phyloP scores from a whole-genome alignment of 2,113 vertebrate genomes.

The Lophotis ruficrista region DNA sequence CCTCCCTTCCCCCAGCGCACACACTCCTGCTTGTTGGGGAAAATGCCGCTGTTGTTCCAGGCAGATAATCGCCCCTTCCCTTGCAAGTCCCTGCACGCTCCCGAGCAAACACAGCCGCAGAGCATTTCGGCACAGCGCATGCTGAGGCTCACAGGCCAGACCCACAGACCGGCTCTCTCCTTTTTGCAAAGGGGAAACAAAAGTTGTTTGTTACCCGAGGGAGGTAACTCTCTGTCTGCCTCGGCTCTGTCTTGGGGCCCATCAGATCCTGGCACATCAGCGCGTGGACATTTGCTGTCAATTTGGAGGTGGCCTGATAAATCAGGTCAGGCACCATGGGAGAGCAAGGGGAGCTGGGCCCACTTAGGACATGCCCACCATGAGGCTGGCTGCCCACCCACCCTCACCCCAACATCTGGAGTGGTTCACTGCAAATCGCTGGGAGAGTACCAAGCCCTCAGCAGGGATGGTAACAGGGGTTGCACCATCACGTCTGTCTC shows the following conservation, averaged over 20 bases:
- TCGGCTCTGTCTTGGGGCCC: background rate
- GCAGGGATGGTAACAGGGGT: background rate
- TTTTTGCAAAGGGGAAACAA: background rate
- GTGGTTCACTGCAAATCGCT: background rate
- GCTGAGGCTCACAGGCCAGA: constrained; percentile 1
- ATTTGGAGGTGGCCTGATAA: background rate
- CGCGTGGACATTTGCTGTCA: rapidly evolving
- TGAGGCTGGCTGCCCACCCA: background rate
- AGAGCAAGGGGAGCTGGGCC: background rate
- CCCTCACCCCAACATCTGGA: background rate
- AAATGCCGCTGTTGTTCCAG: constrained; percentile 30
- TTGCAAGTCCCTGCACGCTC: constrained; percentile 48
- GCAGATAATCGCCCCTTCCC: constrained; percentile 57
- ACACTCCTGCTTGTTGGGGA: constrained; percentile 26
- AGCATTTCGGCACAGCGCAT: background rate
- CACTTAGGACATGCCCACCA: background rate
- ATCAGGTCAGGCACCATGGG: background rate
- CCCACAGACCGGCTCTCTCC: background rate
- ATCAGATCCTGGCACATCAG: rapidly evolving
- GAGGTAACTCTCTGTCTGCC: background rate
- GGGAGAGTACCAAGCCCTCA: background rate
- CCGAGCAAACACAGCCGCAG: background rate
- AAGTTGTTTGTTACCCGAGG: background rate
- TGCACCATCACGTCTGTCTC: background rate
- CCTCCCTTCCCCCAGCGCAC: constrained; percentile 27